phyloP scores from a whole-genome alignment of 2,888 invertebrate genomes.

The Eulithis testata region DNA sequence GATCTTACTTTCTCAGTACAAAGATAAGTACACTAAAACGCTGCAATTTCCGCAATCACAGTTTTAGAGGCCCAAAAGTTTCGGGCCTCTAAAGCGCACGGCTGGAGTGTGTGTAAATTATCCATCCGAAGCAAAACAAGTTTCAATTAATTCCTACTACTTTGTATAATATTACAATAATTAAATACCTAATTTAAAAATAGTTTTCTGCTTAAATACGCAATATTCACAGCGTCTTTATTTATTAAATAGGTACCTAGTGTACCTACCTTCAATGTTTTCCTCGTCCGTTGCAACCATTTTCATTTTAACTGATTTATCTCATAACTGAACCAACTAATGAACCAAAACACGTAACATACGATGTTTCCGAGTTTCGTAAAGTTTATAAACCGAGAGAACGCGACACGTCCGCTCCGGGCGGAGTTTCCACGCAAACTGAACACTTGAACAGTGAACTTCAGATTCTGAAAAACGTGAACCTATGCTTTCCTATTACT shows the following conservation, averaged over 20 bases:
- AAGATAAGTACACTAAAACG: too few species aligned
- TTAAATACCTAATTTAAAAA: background rate
- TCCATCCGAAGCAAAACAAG: too few species aligned
- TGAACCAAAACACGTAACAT: slow-evolving; percentile 35
- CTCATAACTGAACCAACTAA: slow-evolving; percentile 43
- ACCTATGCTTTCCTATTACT: background rate
- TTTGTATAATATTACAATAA: too few species aligned
- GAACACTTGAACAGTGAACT: slow-evolving; percentile 19
- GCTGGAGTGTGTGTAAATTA: too few species aligned
- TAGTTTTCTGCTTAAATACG: background rate
- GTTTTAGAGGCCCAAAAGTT: too few species aligned
- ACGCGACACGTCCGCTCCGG: slow-evolving; percentile 48
- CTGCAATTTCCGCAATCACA: too few species aligned
- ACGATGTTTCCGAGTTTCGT: slow-evolving; percentile 26
- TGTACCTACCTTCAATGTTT: slow-evolving; percentile 61
- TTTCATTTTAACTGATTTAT: slow-evolving; percentile 41
- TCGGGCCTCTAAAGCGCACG: too few species aligned
- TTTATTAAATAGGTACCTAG: too few species aligned
- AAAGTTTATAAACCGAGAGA: slow-evolving; percentile 27
- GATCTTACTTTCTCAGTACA: too few species aligned
- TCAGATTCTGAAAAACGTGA: slow-evolving; percentile 1
- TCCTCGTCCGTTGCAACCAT: slow-evolving; percentile 67
- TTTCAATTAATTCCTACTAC: too few species aligned
- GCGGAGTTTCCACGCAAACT: slow-evolving; percentile 46
- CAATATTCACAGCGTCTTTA: too few species aligned